These are phyloP conservation scores for Pollenia amentaria DNA, from an alignment of 2,888 invertebrate genomes.

Conservation along the genomic window DNA sequence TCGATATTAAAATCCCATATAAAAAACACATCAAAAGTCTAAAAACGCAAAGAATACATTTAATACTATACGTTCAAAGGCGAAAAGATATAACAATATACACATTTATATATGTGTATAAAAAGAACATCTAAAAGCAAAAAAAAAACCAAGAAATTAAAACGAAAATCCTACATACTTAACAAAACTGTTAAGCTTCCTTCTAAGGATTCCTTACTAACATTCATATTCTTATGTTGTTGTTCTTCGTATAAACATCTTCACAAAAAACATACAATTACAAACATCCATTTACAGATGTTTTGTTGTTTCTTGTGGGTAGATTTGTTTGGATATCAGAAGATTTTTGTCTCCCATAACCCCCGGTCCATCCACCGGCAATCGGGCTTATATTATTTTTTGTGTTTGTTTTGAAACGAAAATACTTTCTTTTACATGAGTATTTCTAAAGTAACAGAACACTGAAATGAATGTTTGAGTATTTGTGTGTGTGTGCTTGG, in stretches of 20 bases:
- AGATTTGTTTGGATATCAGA: slow-evolving; percentile 57
- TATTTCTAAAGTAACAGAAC: slow-evolving; percentile 60
- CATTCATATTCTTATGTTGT: slow-evolving; percentile 14
- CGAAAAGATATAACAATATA: not conserved
- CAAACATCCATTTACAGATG: slow-evolving; percentile 51
- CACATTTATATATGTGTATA: not conserved
- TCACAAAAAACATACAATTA: slow-evolving; percentile 29
- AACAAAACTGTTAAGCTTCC: slow-evolving; percentile 63
- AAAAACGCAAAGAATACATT: slow-evolving; percentile 14
- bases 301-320: slow-evolving; percentile 28
- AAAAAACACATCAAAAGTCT: not conserved
- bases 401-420: slow-evolving; percentile 53
- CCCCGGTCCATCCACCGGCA: slow-evolving; percentile 2
- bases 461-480: not conserved
- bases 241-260: slow-evolving; percentile 27
- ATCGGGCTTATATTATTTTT: slow-evolving; percentile 13
- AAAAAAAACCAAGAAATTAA: slow-evolving; percentile 53
- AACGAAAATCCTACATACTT: slow-evolving; percentile 64
- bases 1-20: not conserved
- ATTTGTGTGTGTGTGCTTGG: not conserved
- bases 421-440: slow-evolving; percentile 55
- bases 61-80: not conserved
- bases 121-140: slow-evolving; percentile 40
- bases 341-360: slow-evolving; percentile 21
- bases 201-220: slow-evolving; percentile 17